These are phyloP conservation scores for Synaphobranchus kaupii DNA, from an alignment of 2,797 vertebrate genomes.

Conservation along the genomic window DNA sequence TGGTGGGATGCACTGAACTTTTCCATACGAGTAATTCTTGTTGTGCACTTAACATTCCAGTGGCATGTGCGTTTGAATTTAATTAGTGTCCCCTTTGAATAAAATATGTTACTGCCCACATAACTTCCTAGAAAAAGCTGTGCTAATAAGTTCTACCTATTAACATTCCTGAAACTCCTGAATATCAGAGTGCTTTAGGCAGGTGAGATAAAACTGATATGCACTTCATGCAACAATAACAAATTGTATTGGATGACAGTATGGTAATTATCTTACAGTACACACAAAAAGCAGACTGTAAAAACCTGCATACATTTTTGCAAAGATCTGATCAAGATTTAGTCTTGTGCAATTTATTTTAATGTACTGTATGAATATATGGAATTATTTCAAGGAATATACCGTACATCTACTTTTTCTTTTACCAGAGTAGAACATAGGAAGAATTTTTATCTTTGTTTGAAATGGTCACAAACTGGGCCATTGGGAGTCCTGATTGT, in stretches of 20 bases:
- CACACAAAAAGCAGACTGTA: neutral
- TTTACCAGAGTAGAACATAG: neutral
- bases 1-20: neutral
- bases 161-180: neutral
- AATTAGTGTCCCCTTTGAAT: neutral
- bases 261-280: neutral
- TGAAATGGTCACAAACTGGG: neutral
- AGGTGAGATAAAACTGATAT: neutral
- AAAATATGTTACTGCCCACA: slow-evolving; percentile 3
- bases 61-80: neutral
- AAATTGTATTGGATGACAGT: neutral
- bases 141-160: neutral
- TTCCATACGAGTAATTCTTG: neutral
- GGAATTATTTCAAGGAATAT: neutral
- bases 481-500: neutral
- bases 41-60: neutral
- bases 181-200: neutral
- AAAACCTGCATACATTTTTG: neutral
- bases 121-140: neutral
- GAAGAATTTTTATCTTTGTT: neutral
- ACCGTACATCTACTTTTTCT: no score
- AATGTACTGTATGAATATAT: neutral
- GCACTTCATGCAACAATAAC: neutral
- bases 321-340: neutral
- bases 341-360: neutral